phyloP scores from a whole-genome alignment of 2,888 invertebrate species.

The Molorchus minor region DNA sequence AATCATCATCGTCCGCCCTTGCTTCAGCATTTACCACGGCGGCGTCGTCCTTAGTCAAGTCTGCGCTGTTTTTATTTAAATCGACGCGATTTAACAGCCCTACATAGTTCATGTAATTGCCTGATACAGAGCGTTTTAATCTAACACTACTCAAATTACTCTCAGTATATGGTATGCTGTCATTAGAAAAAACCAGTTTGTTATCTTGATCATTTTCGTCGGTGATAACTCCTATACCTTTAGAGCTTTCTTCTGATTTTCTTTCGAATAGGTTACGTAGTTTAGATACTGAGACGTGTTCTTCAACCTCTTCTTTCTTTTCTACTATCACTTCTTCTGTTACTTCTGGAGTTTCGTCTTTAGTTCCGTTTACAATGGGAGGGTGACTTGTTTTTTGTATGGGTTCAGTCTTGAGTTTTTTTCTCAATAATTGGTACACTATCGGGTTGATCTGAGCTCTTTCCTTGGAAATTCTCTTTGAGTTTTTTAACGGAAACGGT shows the following conservation, averaged over 20 bases:
- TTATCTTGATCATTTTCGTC: not conserved
- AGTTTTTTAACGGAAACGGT: constrained; percentile 26
- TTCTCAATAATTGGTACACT: not conserved
- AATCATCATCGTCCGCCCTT: not conserved
- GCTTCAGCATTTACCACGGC: not conserved
- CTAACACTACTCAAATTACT: constrained; percentile 13
- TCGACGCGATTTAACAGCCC: constrained; percentile 17
- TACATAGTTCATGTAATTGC: constrained; percentile 21
- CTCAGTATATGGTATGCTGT: constrained; percentile 21
- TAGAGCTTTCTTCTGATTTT: constrained; percentile 8
- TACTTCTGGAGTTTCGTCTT: not conserved
- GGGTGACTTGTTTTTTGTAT: not conserved
- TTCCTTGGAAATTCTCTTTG: constrained; percentile 22
- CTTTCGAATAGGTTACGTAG: constrained; percentile 17
- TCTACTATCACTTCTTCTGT: not conserved
- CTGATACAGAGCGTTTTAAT: constrained; percentile 17
- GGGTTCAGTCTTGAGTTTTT: not conserved
- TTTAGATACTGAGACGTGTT: constrained; percentile 10
- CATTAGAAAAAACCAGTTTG: not conserved
- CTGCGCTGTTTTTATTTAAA: constrained; percentile 7
- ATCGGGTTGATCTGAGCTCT: not conserved
- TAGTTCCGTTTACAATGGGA: not conserved
- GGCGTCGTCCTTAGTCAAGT: not conserved
- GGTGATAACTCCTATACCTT: constrained; percentile 3
- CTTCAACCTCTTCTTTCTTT: not conserved